A percentile compares a stretch with the other conserved stretches of the same genome.
phyloP scores from a whole-genome alignment of 2,888 invertebrate species.

The Orthosia incerta region DNA sequence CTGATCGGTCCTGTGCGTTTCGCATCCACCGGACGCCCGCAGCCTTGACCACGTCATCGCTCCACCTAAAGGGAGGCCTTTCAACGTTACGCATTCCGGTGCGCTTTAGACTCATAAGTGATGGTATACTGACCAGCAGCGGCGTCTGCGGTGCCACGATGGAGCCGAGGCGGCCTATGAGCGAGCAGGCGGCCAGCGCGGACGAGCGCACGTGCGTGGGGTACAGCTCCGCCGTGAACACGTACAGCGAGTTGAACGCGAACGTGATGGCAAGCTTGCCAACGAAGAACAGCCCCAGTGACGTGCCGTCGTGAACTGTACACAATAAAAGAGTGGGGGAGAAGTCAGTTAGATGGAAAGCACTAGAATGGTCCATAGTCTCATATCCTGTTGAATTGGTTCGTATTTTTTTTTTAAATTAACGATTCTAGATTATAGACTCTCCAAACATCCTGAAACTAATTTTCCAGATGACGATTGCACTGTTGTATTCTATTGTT shows the following conservation, averaged over 20 bases:
- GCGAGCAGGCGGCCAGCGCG: slow-evolving; percentile 92
- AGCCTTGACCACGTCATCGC: no score
- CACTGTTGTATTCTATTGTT: not conserved
- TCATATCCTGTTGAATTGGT: not conserved
- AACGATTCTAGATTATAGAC: no score
- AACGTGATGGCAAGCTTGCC: slow-evolving; percentile 93
- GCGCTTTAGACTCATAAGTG: no score
- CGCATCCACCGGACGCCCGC: no score
- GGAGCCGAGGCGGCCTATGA: slow-evolving; percentile 93
- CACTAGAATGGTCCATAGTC: not conserved
- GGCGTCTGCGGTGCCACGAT: slow-evolving; percentile 94
- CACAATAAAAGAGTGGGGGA: slow-evolving; percentile 41
- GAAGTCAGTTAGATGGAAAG: not conserved
- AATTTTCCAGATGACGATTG: no score
- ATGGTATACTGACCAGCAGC: slow-evolving; percentile 86
- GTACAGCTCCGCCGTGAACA: slow-evolving; percentile 93
- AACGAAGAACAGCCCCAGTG: slow-evolving; percentile 89
- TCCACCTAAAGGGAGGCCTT: no score
- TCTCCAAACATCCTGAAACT: not conserved
- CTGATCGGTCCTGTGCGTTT: no score
- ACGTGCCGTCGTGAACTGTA: slow-evolving; percentile 76
- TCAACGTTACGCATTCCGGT: no score
- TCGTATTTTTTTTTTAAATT: not conserved
- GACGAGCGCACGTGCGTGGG: slow-evolving; percentile 93
- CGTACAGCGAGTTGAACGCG: slow-evolving; percentile 93